A percentile compares a stretch with the other conserved stretches of the same genome.
phyloP scores from a whole-genome alignment of 1,140 invertebrate genomes.

The Platyscapa corneri region DNA sequence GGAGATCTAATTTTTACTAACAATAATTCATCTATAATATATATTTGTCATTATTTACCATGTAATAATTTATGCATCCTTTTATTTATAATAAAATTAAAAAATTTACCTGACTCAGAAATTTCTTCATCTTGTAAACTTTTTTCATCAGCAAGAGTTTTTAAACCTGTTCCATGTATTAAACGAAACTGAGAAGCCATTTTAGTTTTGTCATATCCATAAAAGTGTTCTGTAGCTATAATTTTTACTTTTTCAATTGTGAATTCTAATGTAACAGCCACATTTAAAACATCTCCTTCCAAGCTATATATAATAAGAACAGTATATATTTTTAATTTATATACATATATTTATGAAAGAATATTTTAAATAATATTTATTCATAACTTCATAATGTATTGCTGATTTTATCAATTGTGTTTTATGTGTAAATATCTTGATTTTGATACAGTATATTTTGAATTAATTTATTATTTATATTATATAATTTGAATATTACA shows the following conservation, averaged over 20 bases:
- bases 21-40: constrained; percentile 69
- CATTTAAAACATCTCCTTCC: constrained; percentile 64
- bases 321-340: background rate
- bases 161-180: constrained; percentile 63
- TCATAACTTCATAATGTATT: background rate
- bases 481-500: background rate
- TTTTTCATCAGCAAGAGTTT: constrained; percentile 64
- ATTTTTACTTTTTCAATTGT: constrained; percentile 69
- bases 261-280: constrained; percentile 64
- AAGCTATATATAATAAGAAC: constrained; percentile 57
- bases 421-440: background rate
- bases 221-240: constrained; percentile 70
- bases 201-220: constrained; percentile 63
- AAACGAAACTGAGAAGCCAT: constrained; percentile 63
- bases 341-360: background rate
- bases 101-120: constrained; percentile 62
- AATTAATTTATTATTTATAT: background rate
- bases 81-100: background rate
- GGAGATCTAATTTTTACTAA: constrained; percentile 64
- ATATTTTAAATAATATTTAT: background rate
- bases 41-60: constrained; percentile 17
- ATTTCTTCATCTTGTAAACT: constrained; percentile 65
- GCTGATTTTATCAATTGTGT: background rate
- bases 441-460: background rate
- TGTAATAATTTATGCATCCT: constrained; percentile 23